Evolutionary conservation across 2,113 vertebrate species (phyloP).

Genomic region (Melanotaenia duboulayi): DNA sequence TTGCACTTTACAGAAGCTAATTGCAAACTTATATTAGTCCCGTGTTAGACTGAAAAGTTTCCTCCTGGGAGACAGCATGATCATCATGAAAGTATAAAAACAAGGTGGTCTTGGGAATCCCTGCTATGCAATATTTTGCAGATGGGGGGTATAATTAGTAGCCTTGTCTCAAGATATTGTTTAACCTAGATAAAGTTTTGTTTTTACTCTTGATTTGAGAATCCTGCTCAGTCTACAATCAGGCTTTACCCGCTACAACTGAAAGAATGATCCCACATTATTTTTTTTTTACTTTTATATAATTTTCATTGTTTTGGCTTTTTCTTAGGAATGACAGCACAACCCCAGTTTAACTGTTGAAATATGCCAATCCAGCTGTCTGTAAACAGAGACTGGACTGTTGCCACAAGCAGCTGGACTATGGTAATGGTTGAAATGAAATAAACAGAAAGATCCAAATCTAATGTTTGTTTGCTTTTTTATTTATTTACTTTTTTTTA

Average conservation of each 20-base stretch:
- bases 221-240: neutral
- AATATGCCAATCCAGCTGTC: no score
- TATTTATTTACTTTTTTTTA: no score
- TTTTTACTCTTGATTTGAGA: constrained; percentile 28
- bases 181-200: constrained; percentile 55
- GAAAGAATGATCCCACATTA: neutral
- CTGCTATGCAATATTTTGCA: constrained; percentile 53
- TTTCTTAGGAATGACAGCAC: no score
- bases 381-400: neutral
- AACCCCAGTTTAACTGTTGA: no score
- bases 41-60: constrained; percentile 36
- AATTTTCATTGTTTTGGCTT: no score
- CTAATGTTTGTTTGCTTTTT: no score
- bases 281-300: no score
- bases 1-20: constrained; percentile 32
- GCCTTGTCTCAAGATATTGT: constrained; percentile 51
- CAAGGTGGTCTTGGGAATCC: constrained; percentile 48
- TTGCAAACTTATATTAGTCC: constrained; percentile 31
- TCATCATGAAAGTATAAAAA: constrained; percentile 63
- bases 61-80: constrained; percentile 45
- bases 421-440: no score
- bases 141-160: constrained; percentile 70
- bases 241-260: neutral
- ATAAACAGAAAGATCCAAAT: no score
- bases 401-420: neutral